Conservation (phyloP, 1,140 invertebrate species). For the Drosophila parvula region DNA sequence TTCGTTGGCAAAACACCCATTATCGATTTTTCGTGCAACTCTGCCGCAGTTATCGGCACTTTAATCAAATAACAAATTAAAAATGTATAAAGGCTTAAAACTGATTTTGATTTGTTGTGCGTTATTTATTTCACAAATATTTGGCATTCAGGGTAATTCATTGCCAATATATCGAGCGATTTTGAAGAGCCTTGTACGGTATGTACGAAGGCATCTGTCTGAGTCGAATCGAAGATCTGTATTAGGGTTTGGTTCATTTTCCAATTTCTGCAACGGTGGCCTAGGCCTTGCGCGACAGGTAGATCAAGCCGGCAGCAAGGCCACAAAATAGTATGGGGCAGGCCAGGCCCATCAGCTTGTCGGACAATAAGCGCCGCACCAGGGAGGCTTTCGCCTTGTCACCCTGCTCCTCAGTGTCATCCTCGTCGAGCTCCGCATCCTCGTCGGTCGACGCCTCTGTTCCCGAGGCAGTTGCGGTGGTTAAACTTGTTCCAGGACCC, state of each 20-base stretch:
- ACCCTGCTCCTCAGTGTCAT: background rate
- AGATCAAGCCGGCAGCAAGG: conserved; percentile 60
- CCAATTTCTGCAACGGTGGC: background rate
- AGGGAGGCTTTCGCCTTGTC: conserved; percentile 22
- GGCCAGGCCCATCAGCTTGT: conserved; percentile 33
- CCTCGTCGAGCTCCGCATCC: background rate
- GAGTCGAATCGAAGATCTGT: conserved; percentile 3
- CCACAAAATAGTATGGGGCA: conserved; percentile 59
- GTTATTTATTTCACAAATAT: conserved; percentile 53
- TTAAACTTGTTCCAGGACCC: background rate
- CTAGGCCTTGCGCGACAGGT: conserved; percentile 58
- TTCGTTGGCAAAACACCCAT: background rate
- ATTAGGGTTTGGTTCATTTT: conserved; percentile 4
- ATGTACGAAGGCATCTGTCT: background rate
- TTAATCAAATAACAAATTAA: conserved; percentile 1
- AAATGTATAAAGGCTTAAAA: background rate
- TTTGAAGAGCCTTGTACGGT: conserved; percentile 30
- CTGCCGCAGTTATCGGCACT: background rate
- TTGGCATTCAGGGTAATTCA: conserved; percentile 42
- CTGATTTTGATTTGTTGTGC: background rate
- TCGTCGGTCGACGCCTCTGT: conserved; percentile 2
- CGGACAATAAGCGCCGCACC: conserved; percentile 26
- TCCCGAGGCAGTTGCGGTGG: background rate
- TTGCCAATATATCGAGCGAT: conserved; percentile 30
- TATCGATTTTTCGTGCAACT: no score